Evolutionary conservation across 2,113 vertebrate species (phyloP), one percentile per base, ranked within the genome.

Genomic region (Hypomesus transpacificus): DNA sequence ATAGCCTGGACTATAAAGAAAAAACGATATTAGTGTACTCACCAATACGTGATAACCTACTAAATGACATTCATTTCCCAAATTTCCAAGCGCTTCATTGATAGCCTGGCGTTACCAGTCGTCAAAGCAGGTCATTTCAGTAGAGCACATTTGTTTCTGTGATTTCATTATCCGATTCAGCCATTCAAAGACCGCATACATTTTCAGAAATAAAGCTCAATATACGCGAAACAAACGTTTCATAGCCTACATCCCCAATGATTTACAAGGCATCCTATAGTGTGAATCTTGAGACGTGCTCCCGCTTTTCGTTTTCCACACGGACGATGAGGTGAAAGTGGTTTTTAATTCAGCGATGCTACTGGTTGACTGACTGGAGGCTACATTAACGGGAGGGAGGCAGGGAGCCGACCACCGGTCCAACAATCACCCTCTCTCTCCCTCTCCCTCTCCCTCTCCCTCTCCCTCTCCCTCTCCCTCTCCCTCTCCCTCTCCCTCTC

Each of bases 231-330:
- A 46, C 39, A 46, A 9, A 46, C 39, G 39, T 46, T 46, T 46
- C 6, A 46, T 46, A 46, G 7, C 39, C 39, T 46, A 13, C 39
- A 46, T 46, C 39, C 39, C 7, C 39, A 9, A 46, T 46, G 9
- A 46, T 5, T 46, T 46, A 46, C 2, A 46, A 46, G 39, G 39
- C 20, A n/a, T 59, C 17, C 7, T 22, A 31, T 7, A 34, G 31
- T 34, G 31, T 28, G 39, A n/a, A 46, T 65, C 34, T 65, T 14
- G 31, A 50, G 39, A 8, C 73, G 62, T 52, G 69, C 58, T 76
- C 64, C 56, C 51, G 67, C 26, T 78, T 71, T 75, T 56, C 26
- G 67, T 72, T 60, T 63, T 56, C 21, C 21, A 22, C 31, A 34
- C 31, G 63, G 66, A 21, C 58, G 26, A 31, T 14, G 66, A 75